phyloP scores from a whole-genome alignment of 2,888 invertebrate species.

The Ptilodon capucinus region DNA sequence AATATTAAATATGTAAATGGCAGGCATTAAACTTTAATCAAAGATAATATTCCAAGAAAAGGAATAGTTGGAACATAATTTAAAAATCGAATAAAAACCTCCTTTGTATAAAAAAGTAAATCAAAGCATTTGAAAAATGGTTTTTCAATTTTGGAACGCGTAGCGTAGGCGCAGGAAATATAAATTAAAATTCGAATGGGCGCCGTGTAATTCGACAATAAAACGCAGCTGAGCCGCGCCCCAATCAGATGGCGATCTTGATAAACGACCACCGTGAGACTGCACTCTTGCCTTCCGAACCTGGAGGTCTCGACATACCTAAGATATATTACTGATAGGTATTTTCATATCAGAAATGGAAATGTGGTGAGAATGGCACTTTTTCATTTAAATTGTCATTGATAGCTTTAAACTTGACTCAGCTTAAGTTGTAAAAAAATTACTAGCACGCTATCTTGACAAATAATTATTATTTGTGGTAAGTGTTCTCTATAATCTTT shows the following conservation, averaged over 20 bases:
- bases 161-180: constrained; percentile 51
- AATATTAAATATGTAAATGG: no score
- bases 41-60: constrained; percentile 9
- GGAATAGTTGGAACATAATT: background rate
- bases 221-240: constrained; percentile 79
- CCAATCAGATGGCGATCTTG: constrained; percentile 79
- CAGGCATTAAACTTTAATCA: background rate
- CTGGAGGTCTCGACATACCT: constrained; percentile 11
- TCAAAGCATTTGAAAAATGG: constrained; percentile 18
- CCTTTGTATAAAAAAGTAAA: background rate
- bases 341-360: no score
- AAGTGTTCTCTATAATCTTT: no score
- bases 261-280: constrained; percentile 80
- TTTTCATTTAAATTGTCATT: background rate
- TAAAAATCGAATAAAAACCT: background rate
- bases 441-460: no score
- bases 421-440: no score
- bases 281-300: constrained; percentile 60
- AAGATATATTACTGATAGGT: constrained; percentile 1
- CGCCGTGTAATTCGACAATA: constrained; percentile 74
- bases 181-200: constrained; percentile 77
- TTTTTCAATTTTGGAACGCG: constrained; percentile 43
- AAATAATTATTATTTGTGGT: no score
- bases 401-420: no score
- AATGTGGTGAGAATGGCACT: no score